Evolutionary conservation across 2,888 invertebrate species (phyloP).

Genomic region (Drosophila ustulata): DNA sequence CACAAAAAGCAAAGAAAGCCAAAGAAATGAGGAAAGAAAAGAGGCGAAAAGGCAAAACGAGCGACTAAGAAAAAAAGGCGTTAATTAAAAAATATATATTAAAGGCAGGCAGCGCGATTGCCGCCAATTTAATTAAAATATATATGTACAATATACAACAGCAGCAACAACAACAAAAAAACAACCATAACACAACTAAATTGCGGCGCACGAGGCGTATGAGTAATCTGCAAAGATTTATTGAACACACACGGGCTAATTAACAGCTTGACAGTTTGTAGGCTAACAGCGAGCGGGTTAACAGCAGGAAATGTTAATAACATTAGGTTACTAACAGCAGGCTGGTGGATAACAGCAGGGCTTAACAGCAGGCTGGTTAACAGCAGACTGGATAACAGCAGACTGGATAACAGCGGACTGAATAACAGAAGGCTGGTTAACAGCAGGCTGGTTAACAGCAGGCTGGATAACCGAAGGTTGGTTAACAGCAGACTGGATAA

Average conservation of each 20-base stretch:
- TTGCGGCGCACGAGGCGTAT: constrained; percentile 11
- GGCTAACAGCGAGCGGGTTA: background rate
- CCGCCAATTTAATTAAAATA: constrained; percentile 41
- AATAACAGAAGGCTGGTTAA: too few species aligned
- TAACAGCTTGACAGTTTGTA: background rate
- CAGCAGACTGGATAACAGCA: too few species aligned
- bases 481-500: background rate
- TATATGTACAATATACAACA: constrained; percentile 1
- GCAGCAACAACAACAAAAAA: constrained; percentile 7
- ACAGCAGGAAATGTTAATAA: too few species aligned
- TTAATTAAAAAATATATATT: constrained; percentile 74
- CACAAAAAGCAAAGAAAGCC: constrained; percentile 34
- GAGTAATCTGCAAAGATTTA: constrained; percentile 14
- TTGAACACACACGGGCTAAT: constrained; percentile 6
- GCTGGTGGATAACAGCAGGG: too few species aligned
- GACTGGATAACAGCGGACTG: too few species aligned
- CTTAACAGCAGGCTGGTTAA: too few species aligned
- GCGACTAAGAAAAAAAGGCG: constrained; percentile 66
- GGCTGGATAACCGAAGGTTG: too few species aligned
- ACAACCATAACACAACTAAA: background rate
- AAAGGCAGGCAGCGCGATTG: constrained; percentile 44
- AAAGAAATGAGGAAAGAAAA: constrained; percentile 28
- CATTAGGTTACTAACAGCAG: too few species aligned
- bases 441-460: too few species aligned
- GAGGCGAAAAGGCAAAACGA: constrained; percentile 41